Base-by-base conservation (phyloP, 2,113 vertebrate genomes). In the Sceloporus undulatus region DNA sequence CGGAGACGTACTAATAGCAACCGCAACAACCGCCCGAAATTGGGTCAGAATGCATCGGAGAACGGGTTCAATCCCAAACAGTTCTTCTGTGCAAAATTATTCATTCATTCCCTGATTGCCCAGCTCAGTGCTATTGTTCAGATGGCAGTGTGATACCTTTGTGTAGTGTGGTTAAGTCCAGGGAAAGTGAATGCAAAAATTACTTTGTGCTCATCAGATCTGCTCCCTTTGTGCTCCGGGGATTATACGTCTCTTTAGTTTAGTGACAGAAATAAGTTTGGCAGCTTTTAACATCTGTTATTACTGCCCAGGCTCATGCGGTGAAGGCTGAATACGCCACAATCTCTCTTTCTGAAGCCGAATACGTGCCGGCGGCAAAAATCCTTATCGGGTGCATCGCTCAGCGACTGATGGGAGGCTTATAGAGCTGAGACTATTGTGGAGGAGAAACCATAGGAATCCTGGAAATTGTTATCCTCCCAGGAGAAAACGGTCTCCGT, bases 101-200 rank as follows among this genome's bases (percentile, higher is more conserved):
- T 93, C 92, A 88, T 18, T 91, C 93, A 89, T 88, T 48, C 34
- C 83, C 77, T 95, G 94, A 87, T 94, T 92, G 84, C 88, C 82
- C 40, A 65, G 75, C 52, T 90, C 9, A n/a, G 83, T 34, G 73
- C 87, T 87, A 88, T 81, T 93, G 79, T 85, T 88, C 77, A 48
- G 38, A 87, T 65, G 88, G 42, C 90, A 23, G n/a, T 65, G 79
- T 93, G 90, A 87, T 9, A 25, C 42, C 73, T 93, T 85, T 66
- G 86, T 76, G 83, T 75, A 56, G 27, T 0, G 0, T 29, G 38
- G 71, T 65, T 90, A 89, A 91, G 84, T 91, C 93, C 91, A 91
- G 73, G 68, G 77, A 80, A 84, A 91, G 68, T 38, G 71, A 70
- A 1, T 2, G 85, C 84, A 82, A 87, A 76, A 93, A 91, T 88